A percentile compares a stretch with the other conserved stretches of the same genome.
phyloP scores from a whole-genome alignment of 2,888 invertebrate species.

The Anthrax anthrax region DNA sequence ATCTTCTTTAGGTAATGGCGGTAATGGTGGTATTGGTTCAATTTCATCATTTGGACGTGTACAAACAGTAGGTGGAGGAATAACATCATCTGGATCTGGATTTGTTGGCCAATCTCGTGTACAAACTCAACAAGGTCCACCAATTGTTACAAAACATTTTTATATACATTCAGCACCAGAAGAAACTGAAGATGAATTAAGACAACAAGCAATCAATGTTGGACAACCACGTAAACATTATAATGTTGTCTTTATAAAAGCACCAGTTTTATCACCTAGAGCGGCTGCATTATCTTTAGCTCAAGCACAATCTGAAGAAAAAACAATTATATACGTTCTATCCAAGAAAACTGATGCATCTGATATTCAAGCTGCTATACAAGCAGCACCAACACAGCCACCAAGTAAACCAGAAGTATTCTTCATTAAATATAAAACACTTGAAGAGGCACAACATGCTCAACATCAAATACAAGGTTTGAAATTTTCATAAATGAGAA shows the following conservation, averaged over 20 bases:
- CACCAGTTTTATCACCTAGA: constrained; percentile 17
- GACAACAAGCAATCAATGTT: neutral
- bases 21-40: neutral
- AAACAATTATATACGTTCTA: constrained; percentile 33
- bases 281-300: constrained; percentile 16
- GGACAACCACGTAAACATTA: constrained; percentile 25
- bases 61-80: too few relatives aligned
- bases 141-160: constrained; percentile 21
- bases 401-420: constrained; percentile 33
- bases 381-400: constrained; percentile 18
- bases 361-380: constrained; percentile 15
- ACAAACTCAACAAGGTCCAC: neutral
- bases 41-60: too few relatives aligned
- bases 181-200: constrained; percentile 12
- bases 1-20: too few relatives aligned
- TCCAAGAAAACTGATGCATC: constrained; percentile 28
- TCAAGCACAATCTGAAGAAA: constrained; percentile 26
- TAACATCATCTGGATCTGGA: too few relatives aligned
- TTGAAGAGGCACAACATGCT: constrained; percentile 29
- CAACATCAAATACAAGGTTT: constrained; percentile 28
- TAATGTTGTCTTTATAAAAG: constrained; percentile 32
- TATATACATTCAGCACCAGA: constrained; percentile 31
- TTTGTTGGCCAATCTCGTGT: neutral
- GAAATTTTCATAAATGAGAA: too few relatives aligned
- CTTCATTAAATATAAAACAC: constrained; percentile 32